Evolutionary conservation across 2,888 invertebrate genomes (phyloP).

Genomic region (Apoda limacodes): DNA sequence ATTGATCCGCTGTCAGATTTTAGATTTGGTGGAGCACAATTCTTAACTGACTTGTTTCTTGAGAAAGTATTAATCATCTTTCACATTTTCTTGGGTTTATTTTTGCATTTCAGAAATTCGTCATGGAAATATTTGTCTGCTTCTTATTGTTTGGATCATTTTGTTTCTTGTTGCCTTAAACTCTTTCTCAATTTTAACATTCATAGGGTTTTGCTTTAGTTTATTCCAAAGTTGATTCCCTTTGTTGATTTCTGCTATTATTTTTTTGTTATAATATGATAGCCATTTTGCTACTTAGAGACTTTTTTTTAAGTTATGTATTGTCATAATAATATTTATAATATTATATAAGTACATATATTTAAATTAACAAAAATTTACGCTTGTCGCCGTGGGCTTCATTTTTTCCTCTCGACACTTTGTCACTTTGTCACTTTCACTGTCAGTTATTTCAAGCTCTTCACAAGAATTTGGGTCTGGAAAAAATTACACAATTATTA

Average conservation of each 20-base stretch:
- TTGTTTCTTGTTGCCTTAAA: slow-evolving; percentile 7
- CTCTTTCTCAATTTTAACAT: slow-evolving; percentile 2
- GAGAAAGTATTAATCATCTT: slow-evolving; percentile 9
- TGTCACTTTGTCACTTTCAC: too few relatives aligned
- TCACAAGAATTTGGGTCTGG: too few relatives aligned
- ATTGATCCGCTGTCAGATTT: neutral
- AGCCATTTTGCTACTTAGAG: too few relatives aligned
- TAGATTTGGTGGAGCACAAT: slow-evolving; percentile 7
- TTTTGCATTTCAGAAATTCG: slow-evolving; percentile 10
- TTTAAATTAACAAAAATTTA: too few relatives aligned
- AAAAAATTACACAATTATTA: too few relatives aligned
- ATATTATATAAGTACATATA: too few relatives aligned
- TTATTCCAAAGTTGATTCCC: slow-evolving; percentile 13
- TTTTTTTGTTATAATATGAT: too few relatives aligned
- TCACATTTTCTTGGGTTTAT: slow-evolving; percentile 19
- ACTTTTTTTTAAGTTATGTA: too few relatives aligned
- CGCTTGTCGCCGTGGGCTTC: too few relatives aligned
- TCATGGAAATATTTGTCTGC: slow-evolving; percentile 10
- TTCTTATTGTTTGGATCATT: slow-evolving; percentile 7
- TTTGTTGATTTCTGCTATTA: slow-evolving; percentile 10
- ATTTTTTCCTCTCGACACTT: too few relatives aligned
- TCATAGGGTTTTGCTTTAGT: slow-evolving; percentile 6
- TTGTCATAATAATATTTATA: too few relatives aligned
- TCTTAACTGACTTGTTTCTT: slow-evolving; percentile 4
- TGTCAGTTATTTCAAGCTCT: too few relatives aligned